Conservation (phyloP, 2,888 invertebrate genomes). For the Bibio marci region DNA sequence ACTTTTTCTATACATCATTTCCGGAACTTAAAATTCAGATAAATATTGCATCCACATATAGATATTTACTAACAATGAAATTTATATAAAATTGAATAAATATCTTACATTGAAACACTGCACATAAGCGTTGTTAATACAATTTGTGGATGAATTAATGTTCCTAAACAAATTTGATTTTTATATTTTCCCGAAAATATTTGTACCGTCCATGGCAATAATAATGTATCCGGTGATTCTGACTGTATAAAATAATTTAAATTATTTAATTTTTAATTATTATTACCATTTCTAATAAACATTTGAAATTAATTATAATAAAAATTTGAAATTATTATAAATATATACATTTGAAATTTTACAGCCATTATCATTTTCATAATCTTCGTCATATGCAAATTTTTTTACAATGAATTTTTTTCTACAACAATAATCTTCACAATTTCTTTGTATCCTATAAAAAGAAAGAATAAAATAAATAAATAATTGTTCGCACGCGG, state of each 20-base stretch:
- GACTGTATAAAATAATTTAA: background rate
- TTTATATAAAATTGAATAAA: too few relatives aligned
- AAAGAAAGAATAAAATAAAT: too few relatives aligned
- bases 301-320: constrained; percentile 1
- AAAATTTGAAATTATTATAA: background rate
- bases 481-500: too few relatives aligned
- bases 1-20: too few relatives aligned
- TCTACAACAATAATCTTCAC: constrained; percentile 4
- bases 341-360: background rate
- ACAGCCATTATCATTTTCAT: background rate
- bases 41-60: too few relatives aligned
- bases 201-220: background rate
- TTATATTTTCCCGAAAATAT: constrained; percentile 1
- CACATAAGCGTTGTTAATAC: constrained; percentile 4
- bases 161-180: background rate
- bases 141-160: constrained; percentile 1
- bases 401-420: background rate
- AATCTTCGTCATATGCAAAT: background rate
- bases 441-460: constrained; percentile 1
- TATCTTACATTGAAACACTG: constrained; percentile 1
- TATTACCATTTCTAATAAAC: background rate
- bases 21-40: too few relatives aligned
- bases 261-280: background rate
- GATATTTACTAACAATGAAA: too few relatives aligned
- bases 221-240: background rate